Percentiles rank a stretch among this genome's conserved stretches.
phyloP scores from a whole-genome alignment of 2,888 invertebrate genomes.

The Unio pictorum region DNA sequence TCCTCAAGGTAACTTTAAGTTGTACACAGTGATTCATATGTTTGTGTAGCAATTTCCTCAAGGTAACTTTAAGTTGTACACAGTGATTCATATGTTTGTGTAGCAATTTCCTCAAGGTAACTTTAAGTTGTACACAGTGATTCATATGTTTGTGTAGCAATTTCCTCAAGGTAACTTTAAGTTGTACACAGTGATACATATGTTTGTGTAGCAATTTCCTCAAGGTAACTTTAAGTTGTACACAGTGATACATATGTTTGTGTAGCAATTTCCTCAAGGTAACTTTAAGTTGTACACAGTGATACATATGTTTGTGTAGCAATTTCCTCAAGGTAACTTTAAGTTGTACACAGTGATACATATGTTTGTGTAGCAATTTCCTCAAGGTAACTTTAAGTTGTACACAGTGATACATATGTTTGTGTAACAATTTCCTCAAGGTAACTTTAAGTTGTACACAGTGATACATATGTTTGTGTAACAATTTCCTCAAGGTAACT shows the following conservation, averaged over 20 bases:
- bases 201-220: slow-evolving; percentile 81
- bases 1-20: slow-evolving; percentile 77
- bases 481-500: slow-evolving; percentile 81
- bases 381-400: slow-evolving; percentile 75
- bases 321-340: slow-evolving; percentile 79
- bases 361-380: slow-evolving; percentile 80
- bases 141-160: slow-evolving; percentile 76
- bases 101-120: slow-evolving; percentile 82
- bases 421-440: slow-evolving; percentile 82
- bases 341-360: no score
- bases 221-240: slow-evolving; percentile 74
- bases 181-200: no score
- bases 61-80: slow-evolving; percentile 73
- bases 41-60: slow-evolving; percentile 81
- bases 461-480: slow-evolving; percentile 74
- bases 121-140: background rate
- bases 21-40: slow-evolving; percentile 37
- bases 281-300: background rate
- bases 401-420: slow-evolving; percentile 62
- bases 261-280: slow-evolving; percentile 83
- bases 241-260: slow-evolving; percentile 72
- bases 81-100: slow-evolving; percentile 73
- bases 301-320: slow-evolving; percentile 76
- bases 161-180: slow-evolving; percentile 78
- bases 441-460: slow-evolving; percentile 69